Evolutionary conservation across 2,888 invertebrate genomes (phyloP).

Genomic region (Labia minor): DNA sequence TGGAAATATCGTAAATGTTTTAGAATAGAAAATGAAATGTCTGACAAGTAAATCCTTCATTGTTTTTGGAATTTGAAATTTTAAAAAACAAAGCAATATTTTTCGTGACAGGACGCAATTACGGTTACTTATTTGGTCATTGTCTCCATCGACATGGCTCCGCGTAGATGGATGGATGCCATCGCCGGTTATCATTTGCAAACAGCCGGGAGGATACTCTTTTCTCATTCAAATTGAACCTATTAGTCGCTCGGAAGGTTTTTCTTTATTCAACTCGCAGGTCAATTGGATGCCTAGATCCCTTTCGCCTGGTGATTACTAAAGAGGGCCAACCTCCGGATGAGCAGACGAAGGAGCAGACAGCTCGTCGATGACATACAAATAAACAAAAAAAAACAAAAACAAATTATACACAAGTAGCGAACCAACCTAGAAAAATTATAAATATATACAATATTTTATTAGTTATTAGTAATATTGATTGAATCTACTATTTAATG

Average conservation of each 20-base stretch:
- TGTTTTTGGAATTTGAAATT: too few relatives aligned
- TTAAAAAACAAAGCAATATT: not conserved
- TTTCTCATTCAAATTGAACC: not conserved
- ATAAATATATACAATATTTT: too few relatives aligned
- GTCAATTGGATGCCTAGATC: not conserved
- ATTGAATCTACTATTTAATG: too few relatives aligned
- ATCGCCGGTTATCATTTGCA: not conserved
- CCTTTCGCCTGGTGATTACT: conserved; percentile 1
- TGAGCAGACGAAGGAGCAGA: not conserved
- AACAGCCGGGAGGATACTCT: not conserved
- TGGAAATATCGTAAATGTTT: too few relatives aligned
- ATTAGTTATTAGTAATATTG: too few relatives aligned
- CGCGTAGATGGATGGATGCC: too few relatives aligned
- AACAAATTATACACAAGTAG: too few relatives aligned
- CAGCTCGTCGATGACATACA: too few relatives aligned
- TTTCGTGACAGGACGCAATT: not conserved
- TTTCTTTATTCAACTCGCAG: not conserved
- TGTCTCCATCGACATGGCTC: not conserved
- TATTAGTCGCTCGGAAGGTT: not conserved
- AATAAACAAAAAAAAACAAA: too few relatives aligned
- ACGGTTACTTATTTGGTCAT: not conserved
- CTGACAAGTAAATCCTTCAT: too few relatives aligned
- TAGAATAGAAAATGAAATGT: too few relatives aligned
- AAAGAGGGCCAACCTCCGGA: not conserved
- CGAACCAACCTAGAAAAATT: too few relatives aligned